Conservation (phyloP, 2,113 vertebrate species). For the Aphyosemion australe region DNA sequence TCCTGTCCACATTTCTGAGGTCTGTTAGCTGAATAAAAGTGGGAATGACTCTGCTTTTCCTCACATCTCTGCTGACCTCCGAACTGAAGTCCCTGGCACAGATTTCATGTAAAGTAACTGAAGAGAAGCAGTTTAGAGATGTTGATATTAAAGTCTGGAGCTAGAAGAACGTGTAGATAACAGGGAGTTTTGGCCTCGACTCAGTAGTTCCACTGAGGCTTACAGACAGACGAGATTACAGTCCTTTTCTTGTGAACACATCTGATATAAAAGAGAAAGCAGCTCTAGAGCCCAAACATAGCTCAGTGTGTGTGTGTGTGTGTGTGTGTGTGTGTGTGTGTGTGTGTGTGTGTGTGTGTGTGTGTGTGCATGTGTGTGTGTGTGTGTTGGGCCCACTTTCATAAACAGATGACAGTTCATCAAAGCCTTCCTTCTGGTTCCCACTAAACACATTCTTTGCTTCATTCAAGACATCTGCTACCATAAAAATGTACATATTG, state of each 20-base stretch:
- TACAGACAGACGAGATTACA: neutral
- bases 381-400: conserved; percentile 21
- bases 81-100: too few relatives aligned
- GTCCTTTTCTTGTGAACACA: conserved; percentile 1
- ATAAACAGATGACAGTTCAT: conserved; percentile 31
- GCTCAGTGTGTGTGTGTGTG: conserved; percentile 1
- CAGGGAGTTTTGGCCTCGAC: neutral
- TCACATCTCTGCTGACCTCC: too few relatives aligned
- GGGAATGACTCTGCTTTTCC: too few relatives aligned
- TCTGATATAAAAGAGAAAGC: conserved; percentile 13
- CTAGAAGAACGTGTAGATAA: too few relatives aligned
- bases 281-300: conserved; percentile 2
- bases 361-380: too few relatives aligned
- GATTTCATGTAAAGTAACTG: too few relatives aligned
- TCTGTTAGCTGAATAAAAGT: too few relatives aligned
- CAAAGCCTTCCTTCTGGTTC: conserved; percentile 44
- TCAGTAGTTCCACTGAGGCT: neutral
- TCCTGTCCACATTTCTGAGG: too few relatives aligned
- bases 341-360: too few relatives aligned
- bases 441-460: conserved; percentile 50
- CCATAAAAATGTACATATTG: conserved; percentile 9
- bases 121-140: too few relatives aligned
- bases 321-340: too few relatives aligned
- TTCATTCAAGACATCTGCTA: conserved; percentile 1
- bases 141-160: too few relatives aligned